These are phyloP conservation scores for Chaetodon trifasciatus DNA, from an alignment of 2,797 vertebrate genomes.

Conservation along the genomic window DNA sequence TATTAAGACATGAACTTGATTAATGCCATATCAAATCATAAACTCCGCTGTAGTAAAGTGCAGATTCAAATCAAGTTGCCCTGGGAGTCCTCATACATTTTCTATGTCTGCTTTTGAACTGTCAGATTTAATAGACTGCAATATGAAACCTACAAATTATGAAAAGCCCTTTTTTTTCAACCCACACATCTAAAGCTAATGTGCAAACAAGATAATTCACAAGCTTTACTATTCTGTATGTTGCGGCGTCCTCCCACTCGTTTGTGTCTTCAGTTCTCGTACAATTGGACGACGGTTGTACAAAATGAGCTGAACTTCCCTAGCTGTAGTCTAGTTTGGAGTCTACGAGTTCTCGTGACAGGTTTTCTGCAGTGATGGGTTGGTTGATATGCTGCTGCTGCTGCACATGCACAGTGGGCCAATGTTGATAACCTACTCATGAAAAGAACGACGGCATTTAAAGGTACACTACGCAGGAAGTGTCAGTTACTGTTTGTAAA, in stretches of 20 bases:
- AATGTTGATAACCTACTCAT: slow-evolving; percentile 51
- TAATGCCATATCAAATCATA: slow-evolving; percentile 91
- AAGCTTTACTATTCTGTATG: slow-evolving; percentile 66
- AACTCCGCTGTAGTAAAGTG: slow-evolving; percentile 94
- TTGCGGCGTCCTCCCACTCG: slow-evolving; percentile 40
- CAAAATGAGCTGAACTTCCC: slow-evolving; percentile 38
- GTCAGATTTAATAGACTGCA: slow-evolving; percentile 72
- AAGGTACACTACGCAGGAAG: slow-evolving; percentile 8
- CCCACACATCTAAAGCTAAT: slow-evolving; percentile 90
- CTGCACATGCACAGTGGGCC: slow-evolving; percentile 71
- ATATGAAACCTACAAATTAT: slow-evolving; percentile 84
- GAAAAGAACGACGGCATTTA: slow-evolving; percentile 42
- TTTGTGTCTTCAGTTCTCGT: slow-evolving; percentile 39
- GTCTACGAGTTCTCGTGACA: slow-evolving; percentile 56
- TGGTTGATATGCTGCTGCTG: slow-evolving; percentile 57
- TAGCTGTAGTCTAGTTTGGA: slow-evolving; percentile 35
- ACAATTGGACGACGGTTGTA: slow-evolving; percentile 53
- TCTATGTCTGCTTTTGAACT: slow-evolving; percentile 85
- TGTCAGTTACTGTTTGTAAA: too few relatives aligned
- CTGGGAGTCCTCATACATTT: slow-evolving; percentile 86
- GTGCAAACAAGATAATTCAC: slow-evolving; percentile 82
- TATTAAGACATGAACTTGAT: slow-evolving; percentile 94
- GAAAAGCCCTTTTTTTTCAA: slow-evolving; percentile 92
- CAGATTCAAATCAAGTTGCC: slow-evolving; percentile 93
- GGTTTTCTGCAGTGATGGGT: slow-evolving; percentile 57